Percentiles rank a stretch among this genome's conserved stretches.
These are phyloP conservation scores for Lithophane socia DNA, from an alignment of 2,888 invertebrate species.

Conservation along the genomic window DNA sequence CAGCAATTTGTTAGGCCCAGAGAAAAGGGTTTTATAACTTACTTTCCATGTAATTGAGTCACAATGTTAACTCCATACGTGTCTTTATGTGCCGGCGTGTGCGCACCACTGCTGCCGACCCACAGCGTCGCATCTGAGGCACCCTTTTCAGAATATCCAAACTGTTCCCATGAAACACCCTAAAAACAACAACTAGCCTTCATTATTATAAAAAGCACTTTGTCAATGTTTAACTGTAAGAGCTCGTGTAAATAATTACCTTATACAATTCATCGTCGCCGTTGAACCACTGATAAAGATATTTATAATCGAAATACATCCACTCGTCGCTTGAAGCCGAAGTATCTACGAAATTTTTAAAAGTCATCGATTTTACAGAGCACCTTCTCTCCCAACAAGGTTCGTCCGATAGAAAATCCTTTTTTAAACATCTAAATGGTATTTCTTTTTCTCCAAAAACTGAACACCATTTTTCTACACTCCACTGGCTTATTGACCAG, in stretches of 20 bases:
- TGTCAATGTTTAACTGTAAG: not conserved
- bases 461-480: slow-evolving; percentile 90
- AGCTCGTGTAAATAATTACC: slow-evolving; percentile 77
- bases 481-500: slow-evolving; percentile 91
- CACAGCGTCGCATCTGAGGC: slow-evolving; percentile 95
- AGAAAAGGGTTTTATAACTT: slow-evolving; percentile 50
- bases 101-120: slow-evolving; percentile 96
- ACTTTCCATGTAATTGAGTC: slow-evolving; percentile 97
- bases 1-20: not conserved
- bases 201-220: slow-evolving; percentile 23
- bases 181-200: slow-evolving; percentile 55
- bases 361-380: slow-evolving; percentile 89
- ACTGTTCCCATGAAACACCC: slow-evolving; percentile 90
- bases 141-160: slow-evolving; percentile 93
- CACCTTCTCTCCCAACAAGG: slow-evolving; percentile 96
- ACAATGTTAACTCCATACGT: slow-evolving; percentile 98
- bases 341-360: slow-evolving; percentile 91
- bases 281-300: slow-evolving; percentile 93
- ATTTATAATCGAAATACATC: slow-evolving; percentile 96
- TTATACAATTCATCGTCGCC: slow-evolving; percentile 90
- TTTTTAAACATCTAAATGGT: slow-evolving; percentile 89
- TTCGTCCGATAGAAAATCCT: slow-evolving; percentile 82
- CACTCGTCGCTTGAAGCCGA: slow-evolving; percentile 88
- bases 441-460: slow-evolving; percentile 89
- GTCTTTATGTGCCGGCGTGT: slow-evolving; percentile 98